Evolutionary conservation across 2,797 vertebrate species (phyloP), one percentile per base, ranked within the genome.

Genomic region (Premnoplex brunnescens): DNA sequence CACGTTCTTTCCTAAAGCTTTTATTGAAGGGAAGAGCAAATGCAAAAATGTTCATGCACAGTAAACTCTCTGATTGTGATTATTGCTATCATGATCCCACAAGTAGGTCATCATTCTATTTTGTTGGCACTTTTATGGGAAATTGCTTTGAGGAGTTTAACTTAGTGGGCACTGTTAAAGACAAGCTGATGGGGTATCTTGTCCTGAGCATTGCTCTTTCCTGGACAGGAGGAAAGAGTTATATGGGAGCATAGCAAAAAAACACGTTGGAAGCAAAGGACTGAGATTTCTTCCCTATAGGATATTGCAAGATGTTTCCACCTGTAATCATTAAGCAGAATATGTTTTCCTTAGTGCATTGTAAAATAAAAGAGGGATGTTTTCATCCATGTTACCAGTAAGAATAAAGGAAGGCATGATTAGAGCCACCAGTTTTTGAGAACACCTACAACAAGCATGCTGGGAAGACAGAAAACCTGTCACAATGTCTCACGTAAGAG

Each of bases 381-480:
- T 59, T 93, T 86, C 69, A 69, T 43, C 30, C 52, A 46, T 12
- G 11, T 82, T 94, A 73, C 28, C 14, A 39, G 27, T 43, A 69
- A 86, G 36, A 80, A 79, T 55, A 43, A 48, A 48, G 32, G 49
- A 68, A 91, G 30, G 79, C 36, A 37, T 26, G 66, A 52, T 91
- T 49, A 62, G 86, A 94, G 52, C 32, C 15, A 74, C 59, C 32
- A 49, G 66, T 82, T 96, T 96, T 97, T 96, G 82, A 94, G 86
- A 94, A 72, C 34, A 52, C 28, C 68, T 88, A 59, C 39, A 93
- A 86, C 46, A 74, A 93, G 93, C 88, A 69, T 34, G 52, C 76
- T 84, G 82, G 71, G 73, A 93, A 95, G 95, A 96, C 24, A 95
- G 93, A 96, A 90, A 93, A 92, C n/a, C 68, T 87, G 84, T 85